These are phyloP conservation scores for Epinotia demarniana DNA, from an alignment of 2,888 invertebrate genomes.

Conservation along the genomic window DNA sequence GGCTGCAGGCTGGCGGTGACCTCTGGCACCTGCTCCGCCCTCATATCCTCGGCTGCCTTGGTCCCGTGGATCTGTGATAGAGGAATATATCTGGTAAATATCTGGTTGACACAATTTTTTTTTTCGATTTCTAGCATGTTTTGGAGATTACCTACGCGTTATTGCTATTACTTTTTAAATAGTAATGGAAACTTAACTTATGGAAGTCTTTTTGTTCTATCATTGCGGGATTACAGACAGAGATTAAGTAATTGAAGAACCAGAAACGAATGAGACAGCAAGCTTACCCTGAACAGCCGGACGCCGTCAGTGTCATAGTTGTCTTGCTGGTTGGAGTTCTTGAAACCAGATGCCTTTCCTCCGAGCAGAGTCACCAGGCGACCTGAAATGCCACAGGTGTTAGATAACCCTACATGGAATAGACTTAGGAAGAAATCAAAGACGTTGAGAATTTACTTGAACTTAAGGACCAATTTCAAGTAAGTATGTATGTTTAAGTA, in stretches of 20 bases:
- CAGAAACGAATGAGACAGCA: background rate
- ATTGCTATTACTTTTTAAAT: too few relatives aligned
- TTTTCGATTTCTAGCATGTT: too few relatives aligned
- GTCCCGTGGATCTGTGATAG: slow-evolving; percentile 50
- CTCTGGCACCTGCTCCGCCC: slow-evolving; percentile 83
- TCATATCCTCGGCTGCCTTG: slow-evolving; percentile 76
- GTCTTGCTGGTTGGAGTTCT: slow-evolving; percentile 78
- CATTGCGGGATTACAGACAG: too few relatives aligned
- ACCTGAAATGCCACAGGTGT: slow-evolving; percentile 56
- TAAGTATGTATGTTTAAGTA: too few relatives aligned
- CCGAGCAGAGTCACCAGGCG: slow-evolving; percentile 83
- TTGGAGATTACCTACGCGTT: too few relatives aligned
- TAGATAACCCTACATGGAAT: background rate
- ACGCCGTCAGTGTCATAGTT: slow-evolving; percentile 79
- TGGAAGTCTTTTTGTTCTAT: too few relatives aligned
- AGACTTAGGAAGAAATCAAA: too few relatives aligned
- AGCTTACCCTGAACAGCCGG: slow-evolving; percentile 82
- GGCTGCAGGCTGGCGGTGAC: slow-evolving; percentile 82
- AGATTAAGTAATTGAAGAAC: too few relatives aligned
- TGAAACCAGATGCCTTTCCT: slow-evolving; percentile 83
- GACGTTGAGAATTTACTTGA: too few relatives aligned
- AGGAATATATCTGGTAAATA: background rate
- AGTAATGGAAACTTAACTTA: too few relatives aligned
- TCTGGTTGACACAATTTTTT: background rate
- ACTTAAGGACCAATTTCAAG: too few relatives aligned